Evolutionary conservation across 2,797 vertebrate genomes (phyloP).

Genomic region (Fistularia commersonii): DNA sequence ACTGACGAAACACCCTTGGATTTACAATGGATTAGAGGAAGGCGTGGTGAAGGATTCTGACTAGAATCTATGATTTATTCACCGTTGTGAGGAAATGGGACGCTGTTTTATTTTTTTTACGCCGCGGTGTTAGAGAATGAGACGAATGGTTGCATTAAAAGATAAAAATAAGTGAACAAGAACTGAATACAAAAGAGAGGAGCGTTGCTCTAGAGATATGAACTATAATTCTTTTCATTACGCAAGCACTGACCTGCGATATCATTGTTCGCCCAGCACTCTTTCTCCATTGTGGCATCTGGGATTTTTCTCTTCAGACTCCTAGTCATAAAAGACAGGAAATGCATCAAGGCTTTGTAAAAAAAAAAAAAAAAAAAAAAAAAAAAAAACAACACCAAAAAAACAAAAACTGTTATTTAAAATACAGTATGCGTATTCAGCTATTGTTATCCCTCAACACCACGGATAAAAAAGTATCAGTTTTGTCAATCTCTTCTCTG

Average conservation of each 20-base stretch:
- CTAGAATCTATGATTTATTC: conserved; percentile 50
- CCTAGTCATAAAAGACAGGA: conserved; percentile 10
- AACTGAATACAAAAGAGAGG: conserved; percentile 60
- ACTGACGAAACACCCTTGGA: conserved; percentile 24
- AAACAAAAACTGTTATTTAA: conserved; percentile 29
- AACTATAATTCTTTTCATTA: conserved; percentile 61
- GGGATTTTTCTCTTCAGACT: conserved; percentile 21
- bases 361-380: no score
- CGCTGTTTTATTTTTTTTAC: conserved; percentile 47
- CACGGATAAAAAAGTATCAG: no score
- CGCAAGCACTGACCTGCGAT: conserved; percentile 53
- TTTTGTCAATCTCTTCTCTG: conserved; percentile 23
- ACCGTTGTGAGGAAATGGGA: conserved; percentile 51
- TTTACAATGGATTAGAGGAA: conserved; percentile 39
- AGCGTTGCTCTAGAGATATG: conserved; percentile 50
- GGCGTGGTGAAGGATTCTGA: conserved; percentile 37
- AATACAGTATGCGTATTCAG: conserved; percentile 21
- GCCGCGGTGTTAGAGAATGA: conserved; percentile 59
- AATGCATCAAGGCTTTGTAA: conserved; percentile 26
- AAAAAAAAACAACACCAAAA: no score
- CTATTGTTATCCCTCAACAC: conserved; percentile 3
- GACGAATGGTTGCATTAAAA: conserved; percentile 73
- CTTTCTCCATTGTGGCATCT: conserved; percentile 22
- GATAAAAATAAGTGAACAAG: conserved; percentile 64
- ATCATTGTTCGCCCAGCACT: conserved; percentile 18